These are phyloP conservation scores for Drosophila orena DNA, from an alignment of 1,140 invertebrate species.

Conservation along the genomic window DNA sequence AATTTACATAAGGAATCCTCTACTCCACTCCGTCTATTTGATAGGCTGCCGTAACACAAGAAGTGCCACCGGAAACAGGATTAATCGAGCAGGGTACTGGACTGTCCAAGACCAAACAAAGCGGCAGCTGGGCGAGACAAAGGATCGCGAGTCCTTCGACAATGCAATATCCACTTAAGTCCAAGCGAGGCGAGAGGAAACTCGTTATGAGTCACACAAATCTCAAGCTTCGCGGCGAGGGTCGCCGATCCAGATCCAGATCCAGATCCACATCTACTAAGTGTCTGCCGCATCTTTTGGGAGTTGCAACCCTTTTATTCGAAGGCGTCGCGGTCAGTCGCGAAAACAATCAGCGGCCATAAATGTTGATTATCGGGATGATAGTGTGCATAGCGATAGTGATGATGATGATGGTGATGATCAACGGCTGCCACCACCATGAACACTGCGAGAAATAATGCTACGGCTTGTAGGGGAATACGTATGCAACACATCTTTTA, in stretches of 20 bases:
- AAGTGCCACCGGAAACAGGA: slow-evolving; percentile 61
- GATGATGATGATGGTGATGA: slow-evolving; percentile 35
- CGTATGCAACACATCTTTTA: too few relatives aligned
- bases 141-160: slow-evolving; percentile 67
- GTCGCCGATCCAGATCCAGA: neutral
- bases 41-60: slow-evolving; percentile 76
- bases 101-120: slow-evolving; percentile 76
- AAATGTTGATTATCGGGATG: slow-evolving; percentile 71
- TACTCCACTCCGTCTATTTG: slow-evolving; percentile 33
- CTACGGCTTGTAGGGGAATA: too few relatives aligned
- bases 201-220: slow-evolving; percentile 82
- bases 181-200: slow-evolving; percentile 73
- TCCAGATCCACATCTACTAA: neutral
- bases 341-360: slow-evolving; percentile 75
- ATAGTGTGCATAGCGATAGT: slow-evolving; percentile 34
- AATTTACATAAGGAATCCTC: slow-evolving; percentile 72
- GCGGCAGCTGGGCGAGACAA: slow-evolving; percentile 71
- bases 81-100: slow-evolving; percentile 60
- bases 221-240: slow-evolving; percentile 58
- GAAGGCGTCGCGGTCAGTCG: slow-evolving; percentile 69
- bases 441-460: slow-evolving; percentile 1
- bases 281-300: slow-evolving; percentile 26
- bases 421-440: slow-evolving; percentile 7
- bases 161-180: slow-evolving; percentile 78
- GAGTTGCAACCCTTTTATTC: slow-evolving; percentile 48